phyloP scores from a whole-genome alignment of 2,888 invertebrate genomes.

The Cacoxenus indagator region DNA sequence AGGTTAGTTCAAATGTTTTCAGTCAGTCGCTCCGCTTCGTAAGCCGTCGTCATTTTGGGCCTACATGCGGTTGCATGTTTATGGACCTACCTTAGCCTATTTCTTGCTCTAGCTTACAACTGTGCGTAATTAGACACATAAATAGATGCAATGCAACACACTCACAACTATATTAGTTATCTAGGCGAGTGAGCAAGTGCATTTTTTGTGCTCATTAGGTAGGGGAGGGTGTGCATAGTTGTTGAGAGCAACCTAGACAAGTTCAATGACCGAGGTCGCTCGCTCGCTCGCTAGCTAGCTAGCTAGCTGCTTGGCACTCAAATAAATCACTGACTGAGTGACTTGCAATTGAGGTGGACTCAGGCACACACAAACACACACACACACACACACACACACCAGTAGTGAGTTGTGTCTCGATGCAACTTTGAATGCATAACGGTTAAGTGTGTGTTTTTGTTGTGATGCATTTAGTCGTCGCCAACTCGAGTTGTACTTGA shows the following conservation, averaged over 20 bases:
- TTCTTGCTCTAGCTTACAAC: background rate
- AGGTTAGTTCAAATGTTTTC: conserved; percentile 8
- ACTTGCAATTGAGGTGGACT: background rate
- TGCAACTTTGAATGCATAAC: background rate
- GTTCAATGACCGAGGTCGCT: conserved; percentile 19
- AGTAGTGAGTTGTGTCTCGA: background rate
- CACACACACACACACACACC: background rate
- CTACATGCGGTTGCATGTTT: background rate
- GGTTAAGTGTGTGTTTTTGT: background rate
- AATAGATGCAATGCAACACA: background rate
- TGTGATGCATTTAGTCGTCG: background rate
- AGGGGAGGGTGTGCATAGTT: no score
- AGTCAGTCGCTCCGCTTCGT: background rate
- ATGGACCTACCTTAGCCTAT: conserved; percentile 10
- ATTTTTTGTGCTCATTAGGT: no score
- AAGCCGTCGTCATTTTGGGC: background rate
- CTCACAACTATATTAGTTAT: background rate
- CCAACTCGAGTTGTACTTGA: background rate
- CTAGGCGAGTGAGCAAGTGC: no score
- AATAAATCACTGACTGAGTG: conserved; percentile 8
- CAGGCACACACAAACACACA: background rate
- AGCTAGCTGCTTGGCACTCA: background rate
- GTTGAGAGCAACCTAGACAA: background rate
- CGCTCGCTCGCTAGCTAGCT: background rate
- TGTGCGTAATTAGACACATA: background rate